Evolutionary conservation across 1,140 invertebrate genomes (phyloP), one percentile per base, ranked within the genome.

Genomic region (Phymorhynchus buccinoides): DNA sequence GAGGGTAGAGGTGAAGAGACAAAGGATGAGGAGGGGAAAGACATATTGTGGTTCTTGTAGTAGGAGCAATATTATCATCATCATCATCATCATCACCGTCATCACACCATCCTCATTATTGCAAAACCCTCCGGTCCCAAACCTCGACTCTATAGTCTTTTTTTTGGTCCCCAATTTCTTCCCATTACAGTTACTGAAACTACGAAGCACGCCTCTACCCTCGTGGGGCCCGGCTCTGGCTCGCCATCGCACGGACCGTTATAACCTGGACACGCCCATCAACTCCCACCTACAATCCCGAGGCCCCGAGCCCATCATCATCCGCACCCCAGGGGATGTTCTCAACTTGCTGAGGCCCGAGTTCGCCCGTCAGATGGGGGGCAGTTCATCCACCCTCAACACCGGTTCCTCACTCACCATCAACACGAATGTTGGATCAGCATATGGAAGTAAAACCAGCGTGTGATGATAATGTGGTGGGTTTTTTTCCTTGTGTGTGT

Each of bases 181-280:
- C 80, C 44, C 75, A 4, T 75, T 77, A 18, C 85, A 90, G 89
- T 77, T 89, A 30, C 79, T 89, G 75, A 87, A 82, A 35, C 77
- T 87, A 30, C 80, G 86, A 14, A 84, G 86, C 73, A 80, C 87
- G 35, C 88, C 89, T 35, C 78, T 89, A n/a, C 86, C 86, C 27
- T 84, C 85, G 6, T 90, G 88, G 88, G 88, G 88, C 68, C 88
- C 88, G 9, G 85, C 87, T 4, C 42, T 85, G 52, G 83, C 84
- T 18, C 84, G 41, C n/a, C 77, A 89, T 32, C 84, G 86, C 52
- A 84, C 80, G 48, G 86, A 87, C 30, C 52, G 83, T 48, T 86
- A 84, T 66, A 81, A 78, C 66, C 12, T 84, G 83, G 88, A 79
- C 85, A n/a, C 79, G 71, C n/a, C 84, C 84, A 82, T 84, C 80